Conservation (phyloP, 1,140 invertebrate genomes). For the Drosophila biarmipes region DNA sequence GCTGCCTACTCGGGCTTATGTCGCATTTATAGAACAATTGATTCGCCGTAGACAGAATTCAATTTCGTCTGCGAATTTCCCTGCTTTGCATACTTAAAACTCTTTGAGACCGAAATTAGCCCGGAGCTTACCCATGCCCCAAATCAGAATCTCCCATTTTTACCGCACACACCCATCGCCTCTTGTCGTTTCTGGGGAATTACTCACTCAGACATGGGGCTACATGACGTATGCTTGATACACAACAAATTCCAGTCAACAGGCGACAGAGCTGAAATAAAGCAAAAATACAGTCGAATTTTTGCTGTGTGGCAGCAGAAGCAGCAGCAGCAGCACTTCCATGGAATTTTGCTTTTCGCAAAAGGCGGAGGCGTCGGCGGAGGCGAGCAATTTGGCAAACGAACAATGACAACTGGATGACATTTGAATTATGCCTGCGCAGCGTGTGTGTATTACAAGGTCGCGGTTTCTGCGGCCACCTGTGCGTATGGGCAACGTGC, state of each 20-base stretch:
- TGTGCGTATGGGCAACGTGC: slow-evolving; percentile 55
- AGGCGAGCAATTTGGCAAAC: slow-evolving; percentile 34
- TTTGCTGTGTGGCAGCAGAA: slow-evolving; percentile 2
- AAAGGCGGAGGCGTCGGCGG: neutral
- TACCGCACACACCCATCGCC: neutral
- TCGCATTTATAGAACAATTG: slow-evolving; percentile 16
- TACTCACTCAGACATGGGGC: slow-evolving; percentile 21
- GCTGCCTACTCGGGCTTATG: slow-evolving; percentile 1
- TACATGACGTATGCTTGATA: slow-evolving; percentile 62
- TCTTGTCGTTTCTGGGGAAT: slow-evolving; percentile 27
- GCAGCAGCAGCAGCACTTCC: slow-evolving; percentile 11
- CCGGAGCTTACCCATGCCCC: neutral
- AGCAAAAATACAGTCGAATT: slow-evolving; percentile 4
- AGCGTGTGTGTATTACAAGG: slow-evolving; percentile 47
- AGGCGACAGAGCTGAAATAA: slow-evolving; percentile 32
- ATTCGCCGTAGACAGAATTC: slow-evolving; percentile 22
- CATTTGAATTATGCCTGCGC: slow-evolving; percentile 56
- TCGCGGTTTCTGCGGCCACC: slow-evolving; percentile 32
- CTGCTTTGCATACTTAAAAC: slow-evolving; percentile 27
- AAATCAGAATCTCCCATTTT: neutral
- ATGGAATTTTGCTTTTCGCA: neutral
- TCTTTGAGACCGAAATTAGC: slow-evolving; percentile 44
- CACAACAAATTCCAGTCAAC: slow-evolving; percentile 36
- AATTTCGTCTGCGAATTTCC: slow-evolving; percentile 32
- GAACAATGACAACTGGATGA: slow-evolving; percentile 49